Conservation (phyloP, 2,888 invertebrate species). For the Capitulum mitella region DNA sequence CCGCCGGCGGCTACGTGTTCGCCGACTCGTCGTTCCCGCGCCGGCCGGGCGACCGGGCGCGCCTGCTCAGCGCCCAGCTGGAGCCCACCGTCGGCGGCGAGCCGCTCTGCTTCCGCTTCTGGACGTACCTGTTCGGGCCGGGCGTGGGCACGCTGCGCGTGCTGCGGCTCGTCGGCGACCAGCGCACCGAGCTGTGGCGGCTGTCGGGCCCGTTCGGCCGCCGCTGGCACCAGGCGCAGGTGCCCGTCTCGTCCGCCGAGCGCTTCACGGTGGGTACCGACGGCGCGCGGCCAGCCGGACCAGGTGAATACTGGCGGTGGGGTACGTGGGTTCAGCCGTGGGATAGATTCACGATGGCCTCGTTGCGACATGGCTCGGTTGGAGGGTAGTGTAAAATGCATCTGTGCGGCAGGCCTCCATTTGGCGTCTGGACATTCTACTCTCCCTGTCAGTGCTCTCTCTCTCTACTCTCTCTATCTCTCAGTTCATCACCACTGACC, state of each 20-base stretch:
- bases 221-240: constrained; percentile 54
- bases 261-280: constrained; percentile 39
- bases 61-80: constrained; percentile 50
- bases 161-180: constrained; percentile 44
- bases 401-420: no score
- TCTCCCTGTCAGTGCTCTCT: no score
- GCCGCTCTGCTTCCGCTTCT: constrained; percentile 52
- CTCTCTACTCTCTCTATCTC: no score
- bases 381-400: no score
- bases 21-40: constrained; percentile 53
- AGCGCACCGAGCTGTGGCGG: constrained; percentile 48
- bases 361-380: no score
- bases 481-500: no score
- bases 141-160: constrained; percentile 51
- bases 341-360: no score
- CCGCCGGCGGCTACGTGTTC: constrained; percentile 52
- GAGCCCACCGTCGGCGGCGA: constrained; percentile 45
- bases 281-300: no score
- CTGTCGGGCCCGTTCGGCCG: constrained; percentile 53
- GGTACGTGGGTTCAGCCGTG: no score
- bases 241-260: constrained; percentile 50
- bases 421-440: no score
- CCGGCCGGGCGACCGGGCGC: constrained; percentile 51
- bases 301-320: no score
- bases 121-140: constrained; percentile 55